Percentiles rank a stretch among this genome's conserved stretches.
Conservation (phyloP, 2,113 vertebrate species). For the Macquaria australasica region DNA sequence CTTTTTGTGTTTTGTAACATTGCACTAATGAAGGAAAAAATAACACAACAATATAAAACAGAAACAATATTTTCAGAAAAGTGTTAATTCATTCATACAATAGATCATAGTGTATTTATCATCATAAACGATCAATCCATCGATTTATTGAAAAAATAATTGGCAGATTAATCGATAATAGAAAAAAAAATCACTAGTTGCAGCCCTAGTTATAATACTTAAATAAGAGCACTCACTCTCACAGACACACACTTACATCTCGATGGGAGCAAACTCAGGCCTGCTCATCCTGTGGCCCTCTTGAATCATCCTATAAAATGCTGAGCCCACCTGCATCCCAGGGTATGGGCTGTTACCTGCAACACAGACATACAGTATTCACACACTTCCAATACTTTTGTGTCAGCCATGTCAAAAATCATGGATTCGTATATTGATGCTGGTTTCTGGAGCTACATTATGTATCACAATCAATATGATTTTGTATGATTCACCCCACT, state of each 20-base stretch:
- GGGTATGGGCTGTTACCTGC: slow-evolving; percentile 97
- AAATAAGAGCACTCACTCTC: background rate
- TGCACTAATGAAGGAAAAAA: background rate
- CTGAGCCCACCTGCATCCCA: slow-evolving; percentile 95
- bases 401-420: background rate
- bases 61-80: background rate
- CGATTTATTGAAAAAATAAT: too few species aligned
- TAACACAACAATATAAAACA: background rate
- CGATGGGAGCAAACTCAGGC: slow-evolving; percentile 91
- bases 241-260: slow-evolving; percentile 88
- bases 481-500: slow-evolving; percentile 18
- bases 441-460: background rate
- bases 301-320: slow-evolving; percentile 98
- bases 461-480: slow-evolving; percentile 23
- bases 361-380: slow-evolving; percentile 23
- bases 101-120: background rate
- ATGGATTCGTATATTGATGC: background rate
- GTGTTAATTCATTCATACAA: background rate
- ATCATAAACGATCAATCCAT: too few species aligned
- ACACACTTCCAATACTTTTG: background rate
- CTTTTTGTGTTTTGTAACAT: background rate
- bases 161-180: too few species aligned
- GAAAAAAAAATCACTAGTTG: background rate
- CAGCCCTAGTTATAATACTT: background rate
- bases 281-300: slow-evolving; percentile 96